These are phyloP conservation scores for Rallus limicola DNA, from an alignment of 2,113 vertebrate species.

Conservation along the genomic window DNA sequence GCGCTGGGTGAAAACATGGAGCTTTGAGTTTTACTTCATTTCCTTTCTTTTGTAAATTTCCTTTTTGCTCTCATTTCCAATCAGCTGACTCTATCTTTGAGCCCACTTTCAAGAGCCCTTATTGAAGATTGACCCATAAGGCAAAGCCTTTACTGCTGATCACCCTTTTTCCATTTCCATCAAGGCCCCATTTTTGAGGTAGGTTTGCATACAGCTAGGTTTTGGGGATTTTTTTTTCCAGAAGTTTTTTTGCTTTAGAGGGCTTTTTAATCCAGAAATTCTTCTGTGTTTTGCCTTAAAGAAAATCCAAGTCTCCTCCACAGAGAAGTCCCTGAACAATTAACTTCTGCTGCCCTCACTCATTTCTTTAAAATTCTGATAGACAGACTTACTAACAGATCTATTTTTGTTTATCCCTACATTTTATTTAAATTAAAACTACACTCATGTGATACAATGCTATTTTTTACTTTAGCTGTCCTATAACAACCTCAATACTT, in stretches of 20 bases:
- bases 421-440: background rate
- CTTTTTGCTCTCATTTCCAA: background rate
- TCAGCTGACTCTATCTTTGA: background rate
- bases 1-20: background rate
- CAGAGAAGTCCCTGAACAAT: background rate
- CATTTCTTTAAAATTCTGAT: background rate
- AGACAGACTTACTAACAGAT: background rate
- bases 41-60: background rate
- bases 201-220: background rate
- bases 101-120: background rate
- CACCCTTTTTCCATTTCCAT: background rate
- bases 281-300: background rate
- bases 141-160: background rate
- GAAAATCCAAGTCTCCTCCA: background rate
- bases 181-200: background rate
- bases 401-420: background rate
- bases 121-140: background rate
- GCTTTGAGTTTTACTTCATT: background rate
- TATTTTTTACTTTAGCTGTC: conserved; percentile 8
- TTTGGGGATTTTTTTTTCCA: background rate
- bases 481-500: conserved; percentile 2
- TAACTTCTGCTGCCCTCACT: background rate
- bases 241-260: background rate
- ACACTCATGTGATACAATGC: background rate
- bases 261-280: background rate